Percentiles rank a stretch among this genome's conserved stretches.
Evolutionary conservation across 2,113 vertebrate genomes (phyloP).

Genomic region (Mystacornis crossleyi): DNA sequence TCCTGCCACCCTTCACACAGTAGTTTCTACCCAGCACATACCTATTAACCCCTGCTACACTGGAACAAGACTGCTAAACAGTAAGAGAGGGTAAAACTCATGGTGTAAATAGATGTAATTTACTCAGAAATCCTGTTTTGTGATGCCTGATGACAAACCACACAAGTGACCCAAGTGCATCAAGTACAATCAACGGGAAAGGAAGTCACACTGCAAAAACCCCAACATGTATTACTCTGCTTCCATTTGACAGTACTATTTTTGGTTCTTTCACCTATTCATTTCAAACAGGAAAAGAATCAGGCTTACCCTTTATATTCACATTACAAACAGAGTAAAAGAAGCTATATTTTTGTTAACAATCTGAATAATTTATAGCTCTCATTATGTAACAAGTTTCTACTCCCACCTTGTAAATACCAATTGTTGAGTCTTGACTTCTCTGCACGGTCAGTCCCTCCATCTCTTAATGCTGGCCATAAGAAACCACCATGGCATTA

Average conservation of each 20-base stretch:
- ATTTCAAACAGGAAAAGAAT: background rate
- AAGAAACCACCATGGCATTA: background rate
- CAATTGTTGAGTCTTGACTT: background rate
- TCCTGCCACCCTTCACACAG: rapidly evolving
- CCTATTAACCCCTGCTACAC: background rate
- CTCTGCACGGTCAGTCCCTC: background rate
- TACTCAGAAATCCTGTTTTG: background rate
- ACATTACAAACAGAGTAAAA: background rate
- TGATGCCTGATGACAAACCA: background rate
- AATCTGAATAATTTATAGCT: background rate
- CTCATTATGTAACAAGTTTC: background rate
- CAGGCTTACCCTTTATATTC: background rate
- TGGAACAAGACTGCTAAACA: background rate
- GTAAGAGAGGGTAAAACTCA: background rate
- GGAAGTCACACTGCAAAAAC: background rate
- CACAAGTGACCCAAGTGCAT: background rate
- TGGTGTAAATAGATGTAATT: rapidly evolving
- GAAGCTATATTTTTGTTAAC: background rate
- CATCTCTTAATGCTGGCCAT: background rate
- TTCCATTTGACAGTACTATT: background rate
- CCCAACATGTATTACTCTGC: background rate
- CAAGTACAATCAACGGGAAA: background rate
- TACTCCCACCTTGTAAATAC: background rate
- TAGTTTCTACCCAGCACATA: background rate
- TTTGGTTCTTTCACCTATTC: background rate